A percentile compares a stretch with the other conserved stretches of the same genome.
These are phyloP conservation scores for Brienomyrus brachyistius DNA, from an alignment of 2,113 vertebrate species.

Conservation along the genomic window DNA sequence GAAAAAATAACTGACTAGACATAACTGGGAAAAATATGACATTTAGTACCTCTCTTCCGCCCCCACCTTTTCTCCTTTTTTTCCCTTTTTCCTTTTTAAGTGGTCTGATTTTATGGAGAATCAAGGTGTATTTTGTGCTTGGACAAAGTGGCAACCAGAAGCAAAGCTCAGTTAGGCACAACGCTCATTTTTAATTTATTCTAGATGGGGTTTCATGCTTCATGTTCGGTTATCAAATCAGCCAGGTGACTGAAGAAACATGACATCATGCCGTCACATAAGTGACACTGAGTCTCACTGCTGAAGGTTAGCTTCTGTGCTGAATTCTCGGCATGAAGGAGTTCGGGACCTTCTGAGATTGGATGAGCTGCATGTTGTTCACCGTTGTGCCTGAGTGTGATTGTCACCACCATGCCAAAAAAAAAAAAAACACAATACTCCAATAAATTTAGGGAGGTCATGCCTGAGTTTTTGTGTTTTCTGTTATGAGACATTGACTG, in stretches of 20 bases:
- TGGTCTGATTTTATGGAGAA: neutral
- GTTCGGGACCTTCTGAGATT: neutral
- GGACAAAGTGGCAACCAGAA: neutral
- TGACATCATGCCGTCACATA: neutral
- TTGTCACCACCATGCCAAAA: conserved; percentile 1
- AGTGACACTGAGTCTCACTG: neutral
- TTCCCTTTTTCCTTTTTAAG: neutral
- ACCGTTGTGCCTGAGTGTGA: neutral
- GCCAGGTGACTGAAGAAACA: neutral
- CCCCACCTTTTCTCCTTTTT: neutral
- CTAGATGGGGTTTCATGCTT: neutral
- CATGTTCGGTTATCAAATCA: neutral
- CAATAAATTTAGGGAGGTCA: neutral
- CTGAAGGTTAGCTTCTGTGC: neutral
- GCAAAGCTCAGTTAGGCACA: neutral
- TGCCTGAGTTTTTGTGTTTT: neutral
- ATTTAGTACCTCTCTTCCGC: neutral
- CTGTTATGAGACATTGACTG: neutral
- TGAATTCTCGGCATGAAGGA: neutral
- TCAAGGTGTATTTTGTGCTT: neutral
- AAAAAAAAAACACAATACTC: neutral
- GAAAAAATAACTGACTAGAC: conserved; percentile 49
- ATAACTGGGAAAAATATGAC: neutral
- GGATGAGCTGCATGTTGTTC: neutral
- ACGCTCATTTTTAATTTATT: neutral